Percentiles rank a stretch among this genome's conserved stretches.
phyloP scores from a whole-genome alignment of 2,888 invertebrate genomes.

The Lasioglossum lativentre region DNA sequence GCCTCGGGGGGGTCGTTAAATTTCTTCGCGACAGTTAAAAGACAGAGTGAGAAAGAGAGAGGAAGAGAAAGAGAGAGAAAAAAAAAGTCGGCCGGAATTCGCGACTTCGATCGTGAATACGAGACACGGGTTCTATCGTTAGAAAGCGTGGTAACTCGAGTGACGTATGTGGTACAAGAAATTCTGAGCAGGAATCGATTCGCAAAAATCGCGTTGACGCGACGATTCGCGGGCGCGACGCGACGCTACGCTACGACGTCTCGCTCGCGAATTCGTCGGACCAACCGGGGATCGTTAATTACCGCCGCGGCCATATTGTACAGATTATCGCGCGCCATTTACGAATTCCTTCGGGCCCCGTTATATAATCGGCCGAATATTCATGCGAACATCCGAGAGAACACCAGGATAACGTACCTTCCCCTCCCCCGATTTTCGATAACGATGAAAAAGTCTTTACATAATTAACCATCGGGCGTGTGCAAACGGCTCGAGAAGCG shows the following conservation, averaged over 20 bases:
- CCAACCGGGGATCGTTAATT: not conserved
- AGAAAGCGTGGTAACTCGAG: slow-evolving; percentile 73
- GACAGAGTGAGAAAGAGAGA: not conserved
- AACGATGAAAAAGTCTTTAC: slow-evolving; percentile 6
- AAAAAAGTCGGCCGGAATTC: slow-evolving; percentile 56
- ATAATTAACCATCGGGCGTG: not conserved
- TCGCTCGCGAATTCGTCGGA: not conserved
- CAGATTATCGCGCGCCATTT: not conserved
- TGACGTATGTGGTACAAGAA: slow-evolving; percentile 72
- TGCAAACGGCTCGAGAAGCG: slow-evolving; percentile 9
- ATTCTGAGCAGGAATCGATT: slow-evolving; percentile 61
- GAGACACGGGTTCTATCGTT: slow-evolving; percentile 69
- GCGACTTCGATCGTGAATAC: slow-evolving; percentile 62
- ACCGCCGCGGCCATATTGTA: slow-evolving; percentile 1
- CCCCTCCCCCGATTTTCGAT: not conserved
- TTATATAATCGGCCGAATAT: slow-evolving; percentile 23
- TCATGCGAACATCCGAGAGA: not conserved
- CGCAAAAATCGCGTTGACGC: slow-evolving; percentile 52
- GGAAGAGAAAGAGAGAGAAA: not conserved
- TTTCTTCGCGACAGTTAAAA: not conserved
- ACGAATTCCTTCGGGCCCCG: slow-evolving; percentile 1
- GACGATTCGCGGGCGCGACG: slow-evolving; percentile 7
- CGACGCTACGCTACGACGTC: no score
- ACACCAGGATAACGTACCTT: not conserved
- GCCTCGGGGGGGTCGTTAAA: not conserved